Evolutionary conservation across 2,888 invertebrate species (phyloP), one percentile per base, ranked within the genome.

Genomic region (Dynastes maya): DNA sequence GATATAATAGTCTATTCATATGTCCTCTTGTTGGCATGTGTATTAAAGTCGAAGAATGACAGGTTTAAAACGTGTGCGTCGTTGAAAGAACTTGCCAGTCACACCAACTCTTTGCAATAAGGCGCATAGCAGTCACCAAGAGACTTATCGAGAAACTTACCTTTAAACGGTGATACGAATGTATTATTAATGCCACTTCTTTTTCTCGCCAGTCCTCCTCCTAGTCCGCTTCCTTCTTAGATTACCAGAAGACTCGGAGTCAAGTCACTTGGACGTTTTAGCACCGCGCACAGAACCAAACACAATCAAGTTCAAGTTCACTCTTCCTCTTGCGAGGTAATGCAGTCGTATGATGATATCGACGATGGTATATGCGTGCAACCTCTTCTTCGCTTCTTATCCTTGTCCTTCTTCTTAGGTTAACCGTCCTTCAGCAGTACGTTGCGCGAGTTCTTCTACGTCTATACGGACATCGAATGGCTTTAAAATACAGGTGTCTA

Each of bases 401-500:
- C 67, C 29, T 32, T 45, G n/a, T 71, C 16, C 32, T n/a, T 67
- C 22, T 67, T 67, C 51, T 76, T 70, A 70, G 37, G 74, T 63
- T 63, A 77, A 79, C 81, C 80, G 80, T 77, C 79, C 55, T 55
- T 55, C 63, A 63, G 63, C n/a, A 32, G 29, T 80, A 78, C 78
- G 51, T 77, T 82, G 78, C 79, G 78, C 79, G 80, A 80, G 80
- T 77, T 81, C 80, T 70, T 75, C 68, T 80, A 79, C 81, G 82
- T 82, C 81, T 77, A 75, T 79, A 80, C 71, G 70, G 81, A 81
- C 82, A 84, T 85, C 86, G 87, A 88, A 87, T 88, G 88, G 86
- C 86, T 86, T 83, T 86, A 85, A 82, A 82, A 82, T 84, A 85
- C 88, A 87, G 86, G 86, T 85, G 86, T 83, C 85, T 84, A 83